Percentiles rank a stretch among this genome's conserved stretches.
Evolutionary conservation across 2,113 vertebrate species (phyloP).

Genomic region (Chionomys nivalis): DNA sequence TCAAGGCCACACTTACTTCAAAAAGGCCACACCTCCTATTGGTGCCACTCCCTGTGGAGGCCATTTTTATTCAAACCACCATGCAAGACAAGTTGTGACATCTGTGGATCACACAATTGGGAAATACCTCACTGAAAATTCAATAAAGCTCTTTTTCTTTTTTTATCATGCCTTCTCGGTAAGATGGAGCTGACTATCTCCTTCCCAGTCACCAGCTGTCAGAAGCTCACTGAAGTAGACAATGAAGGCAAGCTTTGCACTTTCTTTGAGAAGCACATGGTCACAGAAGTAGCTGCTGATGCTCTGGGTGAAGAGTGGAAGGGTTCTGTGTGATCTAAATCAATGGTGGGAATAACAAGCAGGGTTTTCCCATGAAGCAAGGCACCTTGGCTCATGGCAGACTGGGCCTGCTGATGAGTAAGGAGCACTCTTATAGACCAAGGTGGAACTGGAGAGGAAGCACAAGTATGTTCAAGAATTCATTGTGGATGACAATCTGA

Average conservation of each 20-base stretch:
- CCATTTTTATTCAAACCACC: neutral
- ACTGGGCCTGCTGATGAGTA: neutral
- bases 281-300: neutral
- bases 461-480: neutral
- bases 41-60: neutral
- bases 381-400: neutral
- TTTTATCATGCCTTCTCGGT: neutral
- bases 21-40: neutral
- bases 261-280: neutral
- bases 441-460: neutral
- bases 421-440: neutral
- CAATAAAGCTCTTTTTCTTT: neutral
- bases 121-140: conserved; percentile 1
- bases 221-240: neutral
- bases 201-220: neutral
- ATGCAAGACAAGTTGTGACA: neutral
- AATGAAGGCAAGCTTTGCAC: neutral
- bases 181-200: neutral
- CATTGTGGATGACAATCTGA: neutral
- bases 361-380: neutral
- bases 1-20: neutral
- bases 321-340: neutral
- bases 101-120: neutral
- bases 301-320: neutral
- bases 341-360: neutral